Evolutionary conservation across 2,888 invertebrate genomes (phyloP).

Genomic region (Fragum fragum): DNA sequence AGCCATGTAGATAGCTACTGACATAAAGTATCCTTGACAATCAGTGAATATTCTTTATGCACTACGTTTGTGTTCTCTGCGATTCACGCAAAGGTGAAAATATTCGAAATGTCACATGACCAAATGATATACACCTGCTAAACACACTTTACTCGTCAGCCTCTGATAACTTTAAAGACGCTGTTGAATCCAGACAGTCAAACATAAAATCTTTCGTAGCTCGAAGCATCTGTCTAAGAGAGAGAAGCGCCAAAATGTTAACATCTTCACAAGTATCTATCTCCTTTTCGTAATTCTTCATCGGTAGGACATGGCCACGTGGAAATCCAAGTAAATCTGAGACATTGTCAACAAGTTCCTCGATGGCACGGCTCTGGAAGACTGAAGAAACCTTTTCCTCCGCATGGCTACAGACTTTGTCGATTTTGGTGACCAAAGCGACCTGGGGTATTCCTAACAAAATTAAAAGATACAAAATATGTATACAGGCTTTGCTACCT

Average conservation of each 20-base stretch:
- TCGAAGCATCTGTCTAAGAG: slow-evolving; percentile 60
- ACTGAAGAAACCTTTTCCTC: slow-evolving; percentile 43
- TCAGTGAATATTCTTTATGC: too few relatives aligned
- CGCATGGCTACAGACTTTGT: slow-evolving; percentile 56
- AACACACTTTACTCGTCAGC: background rate
- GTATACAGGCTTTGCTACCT: too few relatives aligned
- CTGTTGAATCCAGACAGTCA: slow-evolving; percentile 23
- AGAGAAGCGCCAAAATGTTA: slow-evolving; percentile 54
- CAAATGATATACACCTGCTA: too few relatives aligned
- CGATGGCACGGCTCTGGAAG: slow-evolving; percentile 43
- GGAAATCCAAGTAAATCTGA: slow-evolving; percentile 63
- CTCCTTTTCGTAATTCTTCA: slow-evolving; percentile 70
- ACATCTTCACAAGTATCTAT: slow-evolving; percentile 45
- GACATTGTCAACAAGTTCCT: slow-evolving; percentile 51
- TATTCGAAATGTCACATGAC: too few relatives aligned
- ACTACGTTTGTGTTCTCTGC: too few relatives aligned
- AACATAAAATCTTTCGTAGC: slow-evolving; percentile 61
- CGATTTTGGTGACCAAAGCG: slow-evolving; percentile 67
- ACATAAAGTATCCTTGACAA: too few relatives aligned
- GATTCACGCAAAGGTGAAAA: too few relatives aligned
- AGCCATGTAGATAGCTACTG: too few relatives aligned
- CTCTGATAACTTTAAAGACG: background rate
- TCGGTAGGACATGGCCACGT: slow-evolving; percentile 56
- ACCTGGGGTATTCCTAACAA: slow-evolving; percentile 17
- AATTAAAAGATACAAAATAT: background rate